A percentile compares a stretch with the other conserved stretches of the same genome.
These are phyloP conservation scores for Dipodomys merriami DNA, from an alignment of 2,113 vertebrate genomes.

Conservation along the genomic window DNA sequence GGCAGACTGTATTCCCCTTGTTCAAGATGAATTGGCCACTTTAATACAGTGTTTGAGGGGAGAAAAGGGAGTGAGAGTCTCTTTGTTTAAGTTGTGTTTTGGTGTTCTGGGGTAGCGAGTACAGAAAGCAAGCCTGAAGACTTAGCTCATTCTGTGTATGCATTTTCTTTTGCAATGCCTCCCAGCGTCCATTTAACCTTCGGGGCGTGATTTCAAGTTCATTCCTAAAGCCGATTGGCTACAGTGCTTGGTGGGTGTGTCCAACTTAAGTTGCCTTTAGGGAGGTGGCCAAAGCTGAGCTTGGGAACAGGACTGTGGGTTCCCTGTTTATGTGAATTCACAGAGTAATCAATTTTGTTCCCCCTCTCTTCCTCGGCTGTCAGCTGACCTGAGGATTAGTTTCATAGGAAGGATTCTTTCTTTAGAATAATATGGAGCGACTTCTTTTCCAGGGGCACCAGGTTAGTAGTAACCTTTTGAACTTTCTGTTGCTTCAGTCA, in stretches of 20 bases:
- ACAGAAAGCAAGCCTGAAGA: not conserved
- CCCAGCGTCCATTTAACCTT: constrained; percentile 53
- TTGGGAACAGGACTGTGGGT: constrained; percentile 19
- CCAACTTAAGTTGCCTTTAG: constrained; percentile 23
- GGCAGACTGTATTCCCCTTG: not conserved
- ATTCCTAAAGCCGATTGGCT: constrained; percentile 79
- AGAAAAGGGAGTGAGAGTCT: not conserved
- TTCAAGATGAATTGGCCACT: not conserved
- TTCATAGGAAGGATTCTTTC: constrained; percentile 34
- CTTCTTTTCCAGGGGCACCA: constrained; percentile 76
- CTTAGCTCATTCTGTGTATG: not conserved
- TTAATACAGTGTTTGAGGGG: not conserved
- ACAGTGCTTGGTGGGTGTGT: constrained; percentile 71
- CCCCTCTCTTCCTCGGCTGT: not conserved
- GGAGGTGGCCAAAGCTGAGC: constrained; percentile 52
- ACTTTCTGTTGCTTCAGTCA: constrained; percentile 10
- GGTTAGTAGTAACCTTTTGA: constrained; percentile 80
- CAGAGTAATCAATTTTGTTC: not conserved
- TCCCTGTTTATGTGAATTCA: constrained; percentile 11
- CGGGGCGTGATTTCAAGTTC: constrained; percentile 79
- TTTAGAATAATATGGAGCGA: constrained; percentile 73
- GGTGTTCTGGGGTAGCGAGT: not conserved
- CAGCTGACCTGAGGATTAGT: constrained; percentile 56
- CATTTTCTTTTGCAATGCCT: constrained; percentile 15
- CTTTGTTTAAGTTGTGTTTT: not conserved